phyloP scores from a whole-genome alignment of 2,797 vertebrate species.

The Melanotaenia maccullochi region DNA sequence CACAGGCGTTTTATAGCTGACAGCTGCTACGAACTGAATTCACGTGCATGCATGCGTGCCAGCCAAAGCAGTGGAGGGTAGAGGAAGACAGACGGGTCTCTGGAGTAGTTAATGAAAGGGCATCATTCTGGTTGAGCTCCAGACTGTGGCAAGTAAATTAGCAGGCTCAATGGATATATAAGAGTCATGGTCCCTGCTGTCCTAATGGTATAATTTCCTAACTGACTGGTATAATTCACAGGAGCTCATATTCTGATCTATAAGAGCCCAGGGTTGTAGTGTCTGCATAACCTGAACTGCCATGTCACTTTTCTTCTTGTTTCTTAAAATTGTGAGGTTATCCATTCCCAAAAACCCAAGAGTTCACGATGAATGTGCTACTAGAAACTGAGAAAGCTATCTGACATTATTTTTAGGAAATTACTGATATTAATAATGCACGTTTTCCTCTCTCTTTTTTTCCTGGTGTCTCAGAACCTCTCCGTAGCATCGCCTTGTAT shows the following conservation, averaged over 20 bases:
- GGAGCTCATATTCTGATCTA: conserved; percentile 19
- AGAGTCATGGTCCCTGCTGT: conserved; percentile 24
- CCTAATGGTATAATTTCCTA: conserved; percentile 25
- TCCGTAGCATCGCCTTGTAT: conserved; percentile 42
- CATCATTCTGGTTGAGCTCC: conserved; percentile 53
- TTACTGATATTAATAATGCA: conserved; percentile 70
- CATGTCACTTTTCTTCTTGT: conserved; percentile 9
- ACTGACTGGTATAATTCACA: conserved; percentile 14
- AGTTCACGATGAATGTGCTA: conserved; percentile 49
- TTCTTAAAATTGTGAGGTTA: conserved; percentile 36
- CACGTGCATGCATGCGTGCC: conserved; percentile 42
- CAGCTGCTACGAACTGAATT: conserved; percentile 66
- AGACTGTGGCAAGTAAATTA: conserved; percentile 46
- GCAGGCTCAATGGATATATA: conserved; percentile 34
- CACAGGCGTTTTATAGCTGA: conserved; percentile 52
- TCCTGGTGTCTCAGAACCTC: conserved; percentile 55
- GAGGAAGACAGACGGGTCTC: conserved; percentile 13
- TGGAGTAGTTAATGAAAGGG: conserved; percentile 48
- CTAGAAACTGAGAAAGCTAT: conserved; percentile 51
- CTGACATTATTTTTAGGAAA: conserved; percentile 46
- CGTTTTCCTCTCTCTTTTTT: conserved; percentile 41
- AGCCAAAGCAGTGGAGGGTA: conserved; percentile 21
- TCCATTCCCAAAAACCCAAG: conserved; percentile 36
- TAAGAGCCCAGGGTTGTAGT: conserved; percentile 5
- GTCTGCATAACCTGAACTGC: conserved; percentile 8